A percentile compares a stretch with the other conserved stretches of the same genome.
These are phyloP conservation scores for Malurus alboscapulatus DNA, from an alignment of 2,113 vertebrate species.

Conservation along the genomic window DNA sequence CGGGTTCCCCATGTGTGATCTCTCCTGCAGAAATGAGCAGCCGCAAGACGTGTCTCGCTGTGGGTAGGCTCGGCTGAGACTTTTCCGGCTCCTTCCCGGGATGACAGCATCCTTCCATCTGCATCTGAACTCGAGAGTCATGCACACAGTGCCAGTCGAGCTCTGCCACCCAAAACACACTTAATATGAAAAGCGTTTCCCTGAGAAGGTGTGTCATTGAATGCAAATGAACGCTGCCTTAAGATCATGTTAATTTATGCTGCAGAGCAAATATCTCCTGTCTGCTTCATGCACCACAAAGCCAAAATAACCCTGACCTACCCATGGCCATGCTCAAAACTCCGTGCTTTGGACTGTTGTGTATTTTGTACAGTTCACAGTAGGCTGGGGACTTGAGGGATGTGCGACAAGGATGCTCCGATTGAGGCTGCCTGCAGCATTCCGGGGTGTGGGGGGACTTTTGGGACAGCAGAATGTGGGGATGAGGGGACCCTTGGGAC, in stretches of 20 bases:
- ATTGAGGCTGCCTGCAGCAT: fast-evolving
- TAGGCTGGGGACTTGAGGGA: background rate
- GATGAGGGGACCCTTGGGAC: background rate
- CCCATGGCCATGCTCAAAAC: background rate
- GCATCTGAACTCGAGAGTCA: background rate
- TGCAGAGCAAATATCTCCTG: background rate
- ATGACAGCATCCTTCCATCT: background rate
- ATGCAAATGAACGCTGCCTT: background rate
- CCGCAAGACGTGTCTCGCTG: background rate
- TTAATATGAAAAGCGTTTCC: background rate
- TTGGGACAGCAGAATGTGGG: background rate
- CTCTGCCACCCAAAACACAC: background rate
- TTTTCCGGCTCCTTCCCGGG: background rate
- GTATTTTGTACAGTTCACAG: fast-evolving
- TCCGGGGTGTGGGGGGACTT: background rate
- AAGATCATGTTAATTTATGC: background rate
- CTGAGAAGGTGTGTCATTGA: background rate
- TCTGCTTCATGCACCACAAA: background rate
- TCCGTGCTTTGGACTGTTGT: background rate
- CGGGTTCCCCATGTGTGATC: background rate
- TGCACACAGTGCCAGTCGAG: background rate
- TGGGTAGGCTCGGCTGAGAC: background rate
- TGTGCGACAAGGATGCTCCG: background rate
- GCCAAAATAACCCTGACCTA: background rate
- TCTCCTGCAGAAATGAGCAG: constrained; percentile 38